These are phyloP conservation scores for Falco biarmicus DNA, from an alignment of 2,797 vertebrate genomes.

Conservation along the genomic window DNA sequence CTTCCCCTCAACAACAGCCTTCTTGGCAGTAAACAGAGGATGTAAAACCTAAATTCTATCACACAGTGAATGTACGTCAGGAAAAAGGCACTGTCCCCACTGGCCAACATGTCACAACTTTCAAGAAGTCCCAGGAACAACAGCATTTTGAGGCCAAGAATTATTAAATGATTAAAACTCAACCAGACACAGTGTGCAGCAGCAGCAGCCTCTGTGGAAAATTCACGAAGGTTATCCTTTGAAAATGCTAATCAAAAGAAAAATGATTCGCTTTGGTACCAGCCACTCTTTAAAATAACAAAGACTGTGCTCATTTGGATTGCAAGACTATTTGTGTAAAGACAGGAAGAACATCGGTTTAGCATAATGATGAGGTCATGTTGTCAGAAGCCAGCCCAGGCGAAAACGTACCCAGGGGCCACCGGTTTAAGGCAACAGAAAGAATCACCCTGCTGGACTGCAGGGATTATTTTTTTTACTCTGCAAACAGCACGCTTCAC, in stretches of 20 bases:
- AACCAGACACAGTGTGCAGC: neutral
- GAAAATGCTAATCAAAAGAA: conserved; percentile 57
- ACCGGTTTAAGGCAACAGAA: neutral
- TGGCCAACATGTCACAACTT: neutral
- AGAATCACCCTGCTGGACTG: neutral
- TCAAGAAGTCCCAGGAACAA: conserved; percentile 19
- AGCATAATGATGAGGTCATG: conserved; percentile 64
- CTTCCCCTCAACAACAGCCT: neutral
- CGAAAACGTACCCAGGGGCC: neutral
- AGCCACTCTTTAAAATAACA: conserved; percentile 58
- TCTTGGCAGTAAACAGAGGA: neutral
- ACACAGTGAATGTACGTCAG: neutral
- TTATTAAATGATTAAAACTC: conserved; percentile 46
- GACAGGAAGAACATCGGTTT: conserved; percentile 58
- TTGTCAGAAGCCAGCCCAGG: conserved; percentile 44
- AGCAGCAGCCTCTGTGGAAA: conserved; percentile 7
- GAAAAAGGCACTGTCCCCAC: neutral
- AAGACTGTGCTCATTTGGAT: conserved; percentile 54
- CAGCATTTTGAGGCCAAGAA: neutral
- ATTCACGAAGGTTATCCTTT: conserved; percentile 59
- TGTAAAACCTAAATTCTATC: neutral
- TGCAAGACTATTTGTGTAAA: conserved; percentile 56
- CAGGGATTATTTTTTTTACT: neutral
- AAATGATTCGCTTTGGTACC: conserved; percentile 50
- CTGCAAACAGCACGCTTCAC: neutral